Percentiles rank a stretch among this genome's conserved stretches.
These are phyloP conservation scores for Isaurus tuberculatus DNA, from an alignment of 92 coral and sea anemone species.

Conservation along the genomic window DNA sequence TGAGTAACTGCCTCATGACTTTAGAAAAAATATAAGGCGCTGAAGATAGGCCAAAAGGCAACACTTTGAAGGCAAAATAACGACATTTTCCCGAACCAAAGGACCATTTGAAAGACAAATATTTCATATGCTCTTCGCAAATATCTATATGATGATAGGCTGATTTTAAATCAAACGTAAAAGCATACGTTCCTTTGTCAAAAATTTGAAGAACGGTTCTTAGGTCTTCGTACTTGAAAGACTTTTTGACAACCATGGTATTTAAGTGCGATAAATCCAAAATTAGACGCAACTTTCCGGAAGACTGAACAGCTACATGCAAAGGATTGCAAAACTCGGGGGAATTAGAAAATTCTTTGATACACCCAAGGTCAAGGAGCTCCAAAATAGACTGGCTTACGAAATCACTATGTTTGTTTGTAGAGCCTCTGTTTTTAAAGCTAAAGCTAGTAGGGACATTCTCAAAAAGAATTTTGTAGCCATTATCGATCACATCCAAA, in stretches of 20 bases:
- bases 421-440: too few species aligned
- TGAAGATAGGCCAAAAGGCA: slow-evolving; percentile 64
- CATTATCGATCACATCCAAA: too few species aligned
- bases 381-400: slow-evolving; percentile 57
- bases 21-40: slow-evolving; percentile 66
- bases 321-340: slow-evolving; percentile 67
- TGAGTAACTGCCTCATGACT: slow-evolving; percentile 64
- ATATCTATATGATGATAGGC: too few species aligned
- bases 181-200: slow-evolving; percentile 49
- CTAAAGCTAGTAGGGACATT: too few species aligned
- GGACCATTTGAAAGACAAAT: slow-evolving; percentile 60
- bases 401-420: slow-evolving; percentile 37
- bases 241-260: slow-evolving; percentile 49
- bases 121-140: slow-evolving; percentile 61
- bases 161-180: slow-evolving; percentile 58
- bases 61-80: slow-evolving; percentile 52
- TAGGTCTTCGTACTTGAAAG: too few species aligned
- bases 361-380: slow-evolving; percentile 52
- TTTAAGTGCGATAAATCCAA: slow-evolving; percentile 64
- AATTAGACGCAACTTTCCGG: slow-evolving; percentile 66
- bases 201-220: slow-evolving; percentile 62
- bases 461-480: too few species aligned
- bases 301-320: slow-evolving; percentile 64
- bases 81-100: slow-evolving; percentile 19
- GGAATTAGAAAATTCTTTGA: slow-evolving; percentile 30